Evolutionary conservation across 2,113 vertebrate genomes (phyloP).

Genomic region (Syrrhaptes paradoxus): DNA sequence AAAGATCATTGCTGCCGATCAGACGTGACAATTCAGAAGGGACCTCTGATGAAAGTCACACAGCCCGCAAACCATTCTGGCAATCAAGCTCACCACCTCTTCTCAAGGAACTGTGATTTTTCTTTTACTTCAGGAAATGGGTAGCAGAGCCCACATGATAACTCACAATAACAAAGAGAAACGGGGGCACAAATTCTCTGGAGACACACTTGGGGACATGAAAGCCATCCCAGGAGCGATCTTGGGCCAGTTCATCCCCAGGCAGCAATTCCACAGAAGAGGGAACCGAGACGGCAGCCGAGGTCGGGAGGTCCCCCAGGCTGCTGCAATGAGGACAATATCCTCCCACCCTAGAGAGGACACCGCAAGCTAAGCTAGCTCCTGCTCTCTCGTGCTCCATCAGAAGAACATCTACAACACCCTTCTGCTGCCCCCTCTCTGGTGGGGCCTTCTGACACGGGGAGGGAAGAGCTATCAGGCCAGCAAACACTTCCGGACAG

Average conservation of each 20-base stretch:
- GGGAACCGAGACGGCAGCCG: accelerated
- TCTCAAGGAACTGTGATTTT: not conserved
- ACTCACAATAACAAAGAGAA: not conserved
- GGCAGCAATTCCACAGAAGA: not conserved
- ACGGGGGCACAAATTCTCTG: not conserved
- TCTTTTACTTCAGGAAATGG: not conserved
- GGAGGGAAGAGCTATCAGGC: accelerated
- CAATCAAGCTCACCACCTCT: not conserved
- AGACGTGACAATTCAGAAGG: not conserved
- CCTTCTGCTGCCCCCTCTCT: not conserved
- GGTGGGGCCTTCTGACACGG: not conserved
- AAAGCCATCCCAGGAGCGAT: not conserved
- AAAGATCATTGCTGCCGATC: not conserved
- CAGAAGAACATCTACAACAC: not conserved
- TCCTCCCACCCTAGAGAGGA: not conserved
- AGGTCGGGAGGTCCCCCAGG: not conserved
- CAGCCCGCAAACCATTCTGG: not conserved
- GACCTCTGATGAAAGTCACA: not conserved
- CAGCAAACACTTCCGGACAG: not conserved
- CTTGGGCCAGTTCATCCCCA: not conserved
- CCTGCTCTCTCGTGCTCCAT: not conserved
- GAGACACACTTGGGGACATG: not conserved
- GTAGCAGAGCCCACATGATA: not conserved
- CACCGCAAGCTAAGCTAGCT: not conserved
- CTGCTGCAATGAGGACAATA: not conserved